Conservation (phyloP, 1,140 invertebrate genomes). For the Drosophila melanica region DNA sequence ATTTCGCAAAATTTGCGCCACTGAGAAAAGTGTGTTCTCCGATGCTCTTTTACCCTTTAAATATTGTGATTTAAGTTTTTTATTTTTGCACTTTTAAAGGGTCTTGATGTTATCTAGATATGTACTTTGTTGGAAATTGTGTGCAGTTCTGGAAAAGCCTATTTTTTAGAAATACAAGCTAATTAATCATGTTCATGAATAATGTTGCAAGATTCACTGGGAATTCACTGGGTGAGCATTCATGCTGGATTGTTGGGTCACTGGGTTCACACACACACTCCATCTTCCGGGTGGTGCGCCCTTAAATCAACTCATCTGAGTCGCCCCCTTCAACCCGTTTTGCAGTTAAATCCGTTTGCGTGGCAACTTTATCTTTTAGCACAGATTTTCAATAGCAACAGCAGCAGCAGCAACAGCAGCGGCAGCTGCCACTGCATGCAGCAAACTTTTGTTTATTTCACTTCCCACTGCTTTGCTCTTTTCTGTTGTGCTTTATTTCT, state of each 20-base stretch:
- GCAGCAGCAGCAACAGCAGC: constrained; percentile 16
- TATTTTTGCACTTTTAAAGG: neutral
- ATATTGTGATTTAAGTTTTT: neutral
- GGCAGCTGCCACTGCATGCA: constrained; percentile 34
- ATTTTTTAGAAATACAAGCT: constrained; percentile 39
- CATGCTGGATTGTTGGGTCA: constrained; percentile 10
- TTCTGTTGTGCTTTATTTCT: constrained; percentile 3
- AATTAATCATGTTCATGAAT: constrained; percentile 68
- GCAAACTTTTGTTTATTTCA: constrained; percentile 68
- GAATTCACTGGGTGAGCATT: constrained; percentile 8
- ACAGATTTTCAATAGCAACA: constrained; percentile 75
- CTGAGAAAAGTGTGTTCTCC: constrained; percentile 29
- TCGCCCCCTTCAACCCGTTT: constrained; percentile 1
- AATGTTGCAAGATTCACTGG: constrained; percentile 37
- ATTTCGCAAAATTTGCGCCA: neutral
- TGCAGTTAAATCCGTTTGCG: constrained; percentile 70
- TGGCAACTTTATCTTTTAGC: constrained; percentile 73
- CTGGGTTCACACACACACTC: constrained; percentile 54
- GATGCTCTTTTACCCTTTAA: neutral
- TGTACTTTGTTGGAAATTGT: no score
- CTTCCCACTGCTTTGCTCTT: constrained; percentile 33
- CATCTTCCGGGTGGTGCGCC: neutral
- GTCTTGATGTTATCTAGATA: neutral
- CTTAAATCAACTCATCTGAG: constrained; percentile 10
- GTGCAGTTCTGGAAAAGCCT: neutral